phyloP scores from a whole-genome alignment of 1,140 invertebrate genomes.

The Achatina immaculata region DNA sequence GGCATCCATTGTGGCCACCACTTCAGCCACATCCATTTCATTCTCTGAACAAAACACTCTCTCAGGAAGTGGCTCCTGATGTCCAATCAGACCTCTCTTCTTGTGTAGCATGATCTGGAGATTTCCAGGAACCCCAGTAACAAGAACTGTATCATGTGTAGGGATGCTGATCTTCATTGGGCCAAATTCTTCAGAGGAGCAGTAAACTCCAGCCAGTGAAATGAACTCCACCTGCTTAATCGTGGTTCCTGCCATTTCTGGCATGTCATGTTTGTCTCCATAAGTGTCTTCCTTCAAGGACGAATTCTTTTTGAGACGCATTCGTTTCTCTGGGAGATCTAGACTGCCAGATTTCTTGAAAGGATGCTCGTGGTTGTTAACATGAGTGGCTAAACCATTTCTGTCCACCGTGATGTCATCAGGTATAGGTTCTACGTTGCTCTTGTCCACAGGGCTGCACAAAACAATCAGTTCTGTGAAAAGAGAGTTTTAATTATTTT shows the following conservation, averaged over 20 bases:
- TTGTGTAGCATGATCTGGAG: constrained; percentile 55
- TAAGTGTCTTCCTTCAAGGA: constrained; percentile 41
- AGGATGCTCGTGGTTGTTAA: constrained; percentile 6
- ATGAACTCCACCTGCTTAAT: constrained; percentile 61
- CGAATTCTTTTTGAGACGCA: constrained; percentile 25
- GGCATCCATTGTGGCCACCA: constrained; percentile 38
- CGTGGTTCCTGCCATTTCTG: constrained; percentile 38
- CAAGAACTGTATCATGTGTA: constrained; percentile 54
- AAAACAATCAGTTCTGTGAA: constrained; percentile 60
- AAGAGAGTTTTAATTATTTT: too few species aligned
- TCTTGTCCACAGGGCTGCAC: constrained; percentile 61
- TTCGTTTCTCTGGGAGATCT: constrained; percentile 20
- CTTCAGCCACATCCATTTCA: constrained; percentile 57
- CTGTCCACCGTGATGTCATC: constrained; percentile 36
- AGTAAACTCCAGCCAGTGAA: constrained; percentile 52
- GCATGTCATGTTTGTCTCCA: constrained; percentile 39
- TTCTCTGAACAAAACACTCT: constrained; percentile 56
- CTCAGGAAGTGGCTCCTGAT: constrained; percentile 44
- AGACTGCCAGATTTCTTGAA: constrained; percentile 33
- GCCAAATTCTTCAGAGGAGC: constrained; percentile 51
- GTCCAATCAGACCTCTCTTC: constrained; percentile 34
- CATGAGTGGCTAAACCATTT: constrained; percentile 4
- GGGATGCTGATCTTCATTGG: constrained; percentile 64
- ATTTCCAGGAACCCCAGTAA: constrained; percentile 55
- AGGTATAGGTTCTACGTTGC: constrained; percentile 41